These are phyloP conservation scores for Notodonta ziczac DNA, from an alignment of 2,888 invertebrate genomes.

Conservation along the genomic window DNA sequence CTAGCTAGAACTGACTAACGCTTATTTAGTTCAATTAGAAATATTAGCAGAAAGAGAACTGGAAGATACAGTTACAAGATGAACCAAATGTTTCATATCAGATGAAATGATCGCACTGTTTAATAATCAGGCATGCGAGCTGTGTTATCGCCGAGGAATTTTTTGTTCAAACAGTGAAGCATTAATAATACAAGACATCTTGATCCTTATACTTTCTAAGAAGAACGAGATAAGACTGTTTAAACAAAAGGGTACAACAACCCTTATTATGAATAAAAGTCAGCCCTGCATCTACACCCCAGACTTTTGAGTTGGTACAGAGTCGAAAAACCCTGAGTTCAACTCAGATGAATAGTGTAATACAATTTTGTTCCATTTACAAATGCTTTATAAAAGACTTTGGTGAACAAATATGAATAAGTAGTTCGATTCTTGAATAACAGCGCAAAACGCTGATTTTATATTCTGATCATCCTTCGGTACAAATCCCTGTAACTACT, in stretches of 20 bases:
- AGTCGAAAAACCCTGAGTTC: too few species aligned
- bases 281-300: too few species aligned
- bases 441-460: background rate
- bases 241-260: constrained; percentile 35
- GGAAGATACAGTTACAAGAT: background rate
- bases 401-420: too few species aligned
- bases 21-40: constrained; percentile 2
- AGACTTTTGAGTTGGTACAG: too few species aligned
- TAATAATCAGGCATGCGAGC: constrained; percentile 24
- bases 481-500: background rate
- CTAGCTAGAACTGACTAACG: background rate
- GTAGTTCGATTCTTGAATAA: too few species aligned
- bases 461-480: background rate
- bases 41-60: background rate
- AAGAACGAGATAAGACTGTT: constrained; percentile 46
- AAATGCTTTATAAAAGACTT: too few species aligned
- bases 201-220: constrained; percentile 49
- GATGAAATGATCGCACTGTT: constrained; percentile 30
- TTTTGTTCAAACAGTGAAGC: constrained; percentile 66
- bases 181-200: constrained; percentile 62
- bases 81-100: constrained; percentile 21
- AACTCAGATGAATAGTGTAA: too few species aligned
- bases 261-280: too few species aligned
- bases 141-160: constrained; percentile 68
- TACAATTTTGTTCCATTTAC: too few species aligned